Evolutionary conservation across 1,140 invertebrate genomes (phyloP).

Genomic region (Sminthurinus signatus): DNA sequence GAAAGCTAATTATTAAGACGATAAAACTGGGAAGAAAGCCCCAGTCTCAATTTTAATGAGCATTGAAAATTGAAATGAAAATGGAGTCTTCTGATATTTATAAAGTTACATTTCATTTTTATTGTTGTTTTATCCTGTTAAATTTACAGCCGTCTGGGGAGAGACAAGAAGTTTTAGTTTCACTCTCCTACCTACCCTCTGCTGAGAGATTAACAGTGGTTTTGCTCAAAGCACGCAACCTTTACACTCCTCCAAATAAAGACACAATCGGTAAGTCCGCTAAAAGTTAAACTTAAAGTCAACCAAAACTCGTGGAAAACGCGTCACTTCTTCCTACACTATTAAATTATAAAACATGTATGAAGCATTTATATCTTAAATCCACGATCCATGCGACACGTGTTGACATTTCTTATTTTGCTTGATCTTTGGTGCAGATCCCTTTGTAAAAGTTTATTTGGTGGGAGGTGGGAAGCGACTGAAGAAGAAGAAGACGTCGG

Average conservation of each 20-base stretch:
- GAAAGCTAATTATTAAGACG: no score
- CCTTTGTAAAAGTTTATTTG: conserved; percentile 85
- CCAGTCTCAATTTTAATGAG: no score
- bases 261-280: conserved; percentile 52
- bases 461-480: conserved; percentile 73
- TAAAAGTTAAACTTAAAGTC: background rate
- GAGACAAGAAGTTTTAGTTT: conserved; percentile 70
- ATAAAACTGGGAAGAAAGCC: no score
- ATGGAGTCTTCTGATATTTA: no score
- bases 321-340: background rate
- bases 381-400: background rate
- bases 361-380: background rate
- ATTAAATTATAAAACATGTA: background rate
- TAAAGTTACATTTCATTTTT: no score
- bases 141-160: conserved; percentile 60
- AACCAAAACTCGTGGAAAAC: background rate
- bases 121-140: no score
- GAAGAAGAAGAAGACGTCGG: conserved; percentile 88
- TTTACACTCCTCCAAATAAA: conserved; percentile 61
- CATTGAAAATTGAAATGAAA: no score
- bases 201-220: conserved; percentile 77
- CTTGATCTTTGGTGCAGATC: conserved; percentile 65
- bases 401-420: no score
- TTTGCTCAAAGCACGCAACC: conserved; percentile 73
- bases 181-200: conserved; percentile 75